These are phyloP conservation scores for Lydus trimaculatus DNA, from an alignment of 2,888 invertebrate species.

Conservation along the genomic window DNA sequence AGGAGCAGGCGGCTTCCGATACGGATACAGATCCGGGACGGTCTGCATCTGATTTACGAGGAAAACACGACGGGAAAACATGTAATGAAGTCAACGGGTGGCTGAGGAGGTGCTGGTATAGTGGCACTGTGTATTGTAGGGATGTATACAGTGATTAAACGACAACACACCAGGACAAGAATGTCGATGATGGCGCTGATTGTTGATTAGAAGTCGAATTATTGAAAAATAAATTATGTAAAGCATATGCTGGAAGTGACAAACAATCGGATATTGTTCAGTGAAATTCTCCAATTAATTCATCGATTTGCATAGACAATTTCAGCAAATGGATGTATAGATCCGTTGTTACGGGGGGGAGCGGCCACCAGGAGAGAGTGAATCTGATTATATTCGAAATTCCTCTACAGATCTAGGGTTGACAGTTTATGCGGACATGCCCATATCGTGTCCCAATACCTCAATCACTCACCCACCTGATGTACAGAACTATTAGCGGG, in stretches of 20 bases:
- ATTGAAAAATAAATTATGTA: background rate
- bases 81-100: constrained; percentile 49
- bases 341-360: constrained; percentile 11
- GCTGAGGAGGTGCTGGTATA: constrained; percentile 26
- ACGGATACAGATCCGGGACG: constrained; percentile 38
- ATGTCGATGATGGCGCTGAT: background rate
- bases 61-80: constrained; percentile 54
- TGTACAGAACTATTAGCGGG: constrained; percentile 55
- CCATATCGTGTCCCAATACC: constrained; percentile 58
- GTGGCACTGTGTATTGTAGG: background rate
- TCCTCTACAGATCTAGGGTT: constrained; percentile 28
- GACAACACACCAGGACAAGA: constrained; percentile 27
- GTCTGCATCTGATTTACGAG: constrained; percentile 56
- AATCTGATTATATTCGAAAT: constrained; percentile 17
- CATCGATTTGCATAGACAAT: constrained; percentile 22
- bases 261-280: constrained; percentile 15
- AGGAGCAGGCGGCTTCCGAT: constrained; percentile 38
- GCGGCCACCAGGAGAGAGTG: constrained; percentile 13
- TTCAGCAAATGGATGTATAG: constrained; percentile 7
- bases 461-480: constrained; percentile 58
- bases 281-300: constrained; percentile 16
- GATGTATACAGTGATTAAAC: constrained; percentile 26
- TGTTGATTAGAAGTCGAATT: background rate
- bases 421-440: constrained; percentile 52
- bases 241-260: no score